Evolutionary conservation across 2,888 invertebrate species (phyloP), one percentile per base, ranked within the genome.

Genomic region (Drosophila setosimentum): DNA sequence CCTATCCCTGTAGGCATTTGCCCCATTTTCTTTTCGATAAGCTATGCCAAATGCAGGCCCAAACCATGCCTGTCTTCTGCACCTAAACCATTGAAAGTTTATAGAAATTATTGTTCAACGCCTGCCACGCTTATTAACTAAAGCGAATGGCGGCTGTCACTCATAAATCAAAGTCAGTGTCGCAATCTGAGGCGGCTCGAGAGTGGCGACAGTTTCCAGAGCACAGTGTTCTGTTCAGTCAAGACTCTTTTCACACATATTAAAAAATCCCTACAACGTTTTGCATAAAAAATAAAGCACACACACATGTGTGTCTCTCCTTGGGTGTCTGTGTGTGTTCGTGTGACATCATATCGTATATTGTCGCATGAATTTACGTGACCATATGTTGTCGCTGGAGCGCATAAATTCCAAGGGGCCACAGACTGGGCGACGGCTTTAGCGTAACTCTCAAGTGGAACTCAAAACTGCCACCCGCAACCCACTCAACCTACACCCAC

Each of bases 291-390:
- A 89, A 86, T 86, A 84, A 89, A 89, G 80, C 82, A 80, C 27
- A 70, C 62, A 68, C 30, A 64, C 8, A 42, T 30, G 29, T 33
- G 29, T 60, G 27, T 30, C 13, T 57, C 11, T 7, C 27, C n/a
- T 24, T 54, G 11, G 6, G n/a, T 40, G 37, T 37, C 4, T 29
- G 49, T 42, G 16, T 58, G 40, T 51, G 50, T 55, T 71, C 80
- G 74, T 87, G 90, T 86, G 90, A 87, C 86, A 85, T 86, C 86
- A 90, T 82, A 90, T 87, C 89, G 89, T 87, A 86, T 87, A 87
- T 89, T 87, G 90, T 87, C 87, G 87, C 89, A 82, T 89, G 90
- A 87, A 87, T 87, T 87, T 87, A 90, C 90, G 89, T 89, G 87
- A 87, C 90, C 87, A 87, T 87, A 90, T 87, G 87, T 90, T 90